These are phyloP conservation scores for Zaprionus tsacasi DNA, from an alignment of 1,140 invertebrate species.

Conservation along the genomic window DNA sequence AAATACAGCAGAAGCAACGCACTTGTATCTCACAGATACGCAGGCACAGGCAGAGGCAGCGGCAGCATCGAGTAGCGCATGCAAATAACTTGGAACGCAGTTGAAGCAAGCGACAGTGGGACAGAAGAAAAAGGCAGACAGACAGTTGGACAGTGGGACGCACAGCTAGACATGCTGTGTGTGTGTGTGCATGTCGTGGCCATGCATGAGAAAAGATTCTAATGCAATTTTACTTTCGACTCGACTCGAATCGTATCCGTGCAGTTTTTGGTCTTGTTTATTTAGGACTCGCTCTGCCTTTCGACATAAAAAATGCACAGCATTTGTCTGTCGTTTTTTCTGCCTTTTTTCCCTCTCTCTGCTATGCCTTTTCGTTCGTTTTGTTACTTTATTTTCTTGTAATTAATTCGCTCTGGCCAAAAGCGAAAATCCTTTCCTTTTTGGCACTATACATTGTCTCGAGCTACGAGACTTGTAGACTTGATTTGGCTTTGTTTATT, in stretches of 20 bases:
- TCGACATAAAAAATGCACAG: conserved; percentile 69
- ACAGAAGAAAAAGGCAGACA: background rate
- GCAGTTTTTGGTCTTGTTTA: conserved; percentile 79
- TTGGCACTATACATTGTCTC: conserved; percentile 38
- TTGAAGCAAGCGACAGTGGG: conserved; percentile 9
- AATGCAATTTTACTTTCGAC: conserved; percentile 70
- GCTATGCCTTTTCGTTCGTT: conserved; percentile 47
- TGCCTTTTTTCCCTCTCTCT: conserved; percentile 26
- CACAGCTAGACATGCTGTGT: background rate
- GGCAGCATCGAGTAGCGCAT: conserved; percentile 45
- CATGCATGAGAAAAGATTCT: conserved; percentile 78
- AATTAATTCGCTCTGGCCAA: conserved; percentile 71
- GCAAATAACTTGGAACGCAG: conserved; percentile 81
- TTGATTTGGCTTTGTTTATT: conserved; percentile 60
- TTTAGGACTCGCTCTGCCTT: conserved; percentile 67
- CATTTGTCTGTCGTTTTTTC: conserved; percentile 58
- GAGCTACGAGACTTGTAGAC: conserved; percentile 14
- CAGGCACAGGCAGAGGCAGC: background rate
- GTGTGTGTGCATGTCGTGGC: conserved; percentile 37
- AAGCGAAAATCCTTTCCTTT: conserved; percentile 38
- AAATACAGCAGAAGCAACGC: conserved; percentile 57
- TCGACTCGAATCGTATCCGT: conserved; percentile 46
- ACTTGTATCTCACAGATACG: conserved; percentile 67
- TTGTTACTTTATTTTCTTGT: conserved; percentile 40
- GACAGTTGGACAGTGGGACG: conserved; percentile 1